Percentiles rank a stretch among this genome's conserved stretches.
These are phyloP conservation scores for Zonotrichia albicollis DNA, from an alignment of 2,797 vertebrate genomes.

Conservation along the genomic window DNA sequence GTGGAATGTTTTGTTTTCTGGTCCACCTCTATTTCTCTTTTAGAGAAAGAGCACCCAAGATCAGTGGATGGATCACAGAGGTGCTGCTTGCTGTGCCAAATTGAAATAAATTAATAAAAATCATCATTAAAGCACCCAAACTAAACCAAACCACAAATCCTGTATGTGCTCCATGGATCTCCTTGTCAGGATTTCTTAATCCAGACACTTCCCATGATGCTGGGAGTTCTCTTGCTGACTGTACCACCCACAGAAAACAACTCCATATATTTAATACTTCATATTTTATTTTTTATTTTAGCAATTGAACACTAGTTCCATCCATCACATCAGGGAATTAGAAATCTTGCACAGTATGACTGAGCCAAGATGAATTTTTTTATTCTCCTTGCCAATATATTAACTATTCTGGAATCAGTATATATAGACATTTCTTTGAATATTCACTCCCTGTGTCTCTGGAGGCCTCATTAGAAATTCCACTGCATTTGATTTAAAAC, in stretches of 20 bases:
- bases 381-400: neutral
- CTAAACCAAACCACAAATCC: neutral
- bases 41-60: neutral
- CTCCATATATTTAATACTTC: neutral
- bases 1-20: neutral
- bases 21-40: neutral
- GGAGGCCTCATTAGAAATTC: constrained; percentile 27
- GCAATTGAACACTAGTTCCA: neutral
- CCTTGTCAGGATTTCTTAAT: neutral
- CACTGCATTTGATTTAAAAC: constrained; percentile 21
- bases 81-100: no score
- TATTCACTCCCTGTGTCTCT: neutral
- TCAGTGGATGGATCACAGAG: neutral
- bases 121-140: accelerated
- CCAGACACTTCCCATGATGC: neutral
- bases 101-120: no score
- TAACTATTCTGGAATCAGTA: neutral
- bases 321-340: neutral
- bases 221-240: neutral
- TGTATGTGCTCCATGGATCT: accelerated
- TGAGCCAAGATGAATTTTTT: neutral
- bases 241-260: neutral
- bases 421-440: neutral
- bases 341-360: neutral
- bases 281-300: neutral